A percentile compares a stretch with the other conserved stretches of the same genome.
Conservation (phyloP, 1,140 invertebrate genomes). For the Anastrepha obliqua region DNA sequence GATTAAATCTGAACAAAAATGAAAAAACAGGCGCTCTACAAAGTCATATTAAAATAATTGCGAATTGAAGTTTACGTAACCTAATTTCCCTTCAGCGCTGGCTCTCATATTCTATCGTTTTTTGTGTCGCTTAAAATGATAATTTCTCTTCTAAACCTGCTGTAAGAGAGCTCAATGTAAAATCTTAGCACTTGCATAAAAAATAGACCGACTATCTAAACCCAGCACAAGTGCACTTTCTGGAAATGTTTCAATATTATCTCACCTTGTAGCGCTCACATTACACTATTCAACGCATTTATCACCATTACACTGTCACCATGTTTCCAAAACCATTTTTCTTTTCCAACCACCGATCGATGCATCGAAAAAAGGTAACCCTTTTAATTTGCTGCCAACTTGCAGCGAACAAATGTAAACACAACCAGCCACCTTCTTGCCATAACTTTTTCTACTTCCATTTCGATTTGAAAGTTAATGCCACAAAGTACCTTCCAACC, state of each 20-base stretch:
- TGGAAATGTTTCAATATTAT: slow-evolving; percentile 10
- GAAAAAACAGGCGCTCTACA: too few relatives aligned
- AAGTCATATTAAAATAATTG: too few relatives aligned
- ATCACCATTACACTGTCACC: slow-evolving; percentile 52
- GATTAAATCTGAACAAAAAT: too few relatives aligned
- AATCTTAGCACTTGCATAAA: too few relatives aligned
- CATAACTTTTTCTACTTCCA: background rate
- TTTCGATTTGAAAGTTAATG: slow-evolving; percentile 18
- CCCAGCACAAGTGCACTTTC: background rate
- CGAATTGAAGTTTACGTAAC: too few relatives aligned
- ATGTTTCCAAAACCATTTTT: slow-evolving; percentile 39
- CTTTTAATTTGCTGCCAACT: slow-evolving; percentile 48
- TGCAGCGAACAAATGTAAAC: slow-evolving; percentile 46
- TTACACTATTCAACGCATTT: slow-evolving; percentile 22
- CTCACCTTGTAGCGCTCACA: background rate
- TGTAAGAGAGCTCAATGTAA: too few relatives aligned
- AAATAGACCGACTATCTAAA: too few relatives aligned
- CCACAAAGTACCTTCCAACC: slow-evolving; percentile 26
- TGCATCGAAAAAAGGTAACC: slow-evolving; percentile 17
- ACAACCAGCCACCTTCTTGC: slow-evolving; percentile 9
- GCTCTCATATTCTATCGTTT: too few relatives aligned
- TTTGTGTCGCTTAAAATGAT: too few relatives aligned
- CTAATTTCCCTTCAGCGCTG: too few relatives aligned
- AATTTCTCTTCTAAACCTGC: too few relatives aligned
- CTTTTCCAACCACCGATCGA: slow-evolving; percentile 30